Percentiles rank a stretch among this genome's conserved stretches.
phyloP scores from a whole-genome alignment of 2,888 invertebrate species.

The Protodeltote pygarga region DNA sequence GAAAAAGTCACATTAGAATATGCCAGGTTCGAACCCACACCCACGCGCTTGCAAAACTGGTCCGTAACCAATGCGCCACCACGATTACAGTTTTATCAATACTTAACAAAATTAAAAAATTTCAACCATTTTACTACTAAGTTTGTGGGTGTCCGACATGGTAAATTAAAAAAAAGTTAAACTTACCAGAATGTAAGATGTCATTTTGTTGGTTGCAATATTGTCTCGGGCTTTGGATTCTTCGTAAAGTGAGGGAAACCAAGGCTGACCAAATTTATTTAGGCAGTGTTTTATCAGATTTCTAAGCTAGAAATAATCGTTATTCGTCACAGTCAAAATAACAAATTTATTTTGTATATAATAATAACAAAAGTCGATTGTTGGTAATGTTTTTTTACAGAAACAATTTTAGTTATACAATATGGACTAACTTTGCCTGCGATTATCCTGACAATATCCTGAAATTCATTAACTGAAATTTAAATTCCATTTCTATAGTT shows the following conservation, averaged over 20 bases:
- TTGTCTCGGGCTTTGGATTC: background rate
- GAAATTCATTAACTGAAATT: too few relatives aligned
- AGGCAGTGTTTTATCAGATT: background rate
- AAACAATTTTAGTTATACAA: background rate
- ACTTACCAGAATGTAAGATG: conserved; percentile 2
- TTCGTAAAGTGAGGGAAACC: background rate
- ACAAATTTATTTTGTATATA: conserved; percentile 4
- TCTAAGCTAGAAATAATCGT: conserved; percentile 3
- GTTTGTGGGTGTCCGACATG: background rate
- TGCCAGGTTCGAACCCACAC: too few relatives aligned
- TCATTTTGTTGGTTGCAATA: background rate
- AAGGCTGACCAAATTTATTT: background rate
- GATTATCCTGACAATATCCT: too few relatives aligned
- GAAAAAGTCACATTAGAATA: too few relatives aligned
- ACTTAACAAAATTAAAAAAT: too few relatives aligned
- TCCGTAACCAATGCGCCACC: too few relatives aligned
- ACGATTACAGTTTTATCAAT: too few relatives aligned
- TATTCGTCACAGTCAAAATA: background rate
- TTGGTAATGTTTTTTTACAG: background rate
- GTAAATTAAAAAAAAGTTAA: background rate
- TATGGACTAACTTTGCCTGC: background rate
- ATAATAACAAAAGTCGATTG: background rate
- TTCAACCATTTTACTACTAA: too few relatives aligned
- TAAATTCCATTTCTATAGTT: too few relatives aligned
- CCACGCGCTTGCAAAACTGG: too few relatives aligned